These are phyloP conservation scores for Aurelia sp. DNA, from an alignment of 30 jellyfish, hydroid and myxozoan species.

Conservation along the genomic window DNA sequence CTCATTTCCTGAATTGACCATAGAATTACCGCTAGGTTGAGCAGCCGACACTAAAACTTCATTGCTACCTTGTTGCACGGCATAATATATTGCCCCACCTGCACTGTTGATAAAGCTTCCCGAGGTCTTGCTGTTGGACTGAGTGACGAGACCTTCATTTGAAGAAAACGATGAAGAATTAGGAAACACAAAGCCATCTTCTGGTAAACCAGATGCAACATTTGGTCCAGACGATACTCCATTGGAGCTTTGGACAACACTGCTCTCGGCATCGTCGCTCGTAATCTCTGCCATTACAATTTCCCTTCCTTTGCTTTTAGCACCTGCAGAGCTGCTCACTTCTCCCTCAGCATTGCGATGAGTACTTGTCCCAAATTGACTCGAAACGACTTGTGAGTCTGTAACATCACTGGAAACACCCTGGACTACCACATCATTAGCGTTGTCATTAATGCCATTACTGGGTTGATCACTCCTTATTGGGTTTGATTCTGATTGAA, in stretches of 20 bases:
- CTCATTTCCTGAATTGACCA: conserved; percentile 1
- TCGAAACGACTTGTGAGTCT: conserved; percentile 55
- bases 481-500: conserved; percentile 31
- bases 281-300: conserved; percentile 13
- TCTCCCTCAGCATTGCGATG: conserved; percentile 52
- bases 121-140: conserved; percentile 18
- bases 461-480: background rate
- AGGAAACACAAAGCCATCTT: background rate
- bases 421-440: conserved; percentile 3
- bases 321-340: conserved; percentile 74
- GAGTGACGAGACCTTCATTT: conserved; percentile 30
- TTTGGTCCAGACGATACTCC: background rate
- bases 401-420: background rate
- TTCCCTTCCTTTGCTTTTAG: background rate
- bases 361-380: conserved; percentile 39
- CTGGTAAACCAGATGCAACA: background rate
- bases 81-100: conserved; percentile 16
- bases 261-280: conserved; percentile 13
- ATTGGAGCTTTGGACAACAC: conserved; percentile 56
- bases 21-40: conserved; percentile 15
- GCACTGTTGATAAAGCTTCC: conserved; percentile 11
- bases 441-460: background rate
- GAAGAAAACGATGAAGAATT: conserved; percentile 4
- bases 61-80: conserved; percentile 18
- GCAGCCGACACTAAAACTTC: conserved; percentile 45